These are phyloP conservation scores for Oreotrochilus melanogaster DNA, from an alignment of 2,113 vertebrate species.

Conservation along the genomic window DNA sequence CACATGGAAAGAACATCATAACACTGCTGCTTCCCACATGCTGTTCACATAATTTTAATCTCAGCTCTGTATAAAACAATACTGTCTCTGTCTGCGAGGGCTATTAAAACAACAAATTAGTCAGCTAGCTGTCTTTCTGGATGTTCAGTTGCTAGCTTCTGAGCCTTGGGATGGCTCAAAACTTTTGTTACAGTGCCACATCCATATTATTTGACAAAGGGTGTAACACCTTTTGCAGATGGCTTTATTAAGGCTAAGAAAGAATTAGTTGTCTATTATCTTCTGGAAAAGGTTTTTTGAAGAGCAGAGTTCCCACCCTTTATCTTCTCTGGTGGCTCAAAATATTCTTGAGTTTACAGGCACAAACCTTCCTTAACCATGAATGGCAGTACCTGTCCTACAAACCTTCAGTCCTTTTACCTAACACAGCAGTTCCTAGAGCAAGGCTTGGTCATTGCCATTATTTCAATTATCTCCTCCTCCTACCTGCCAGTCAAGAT, in stretches of 20 bases:
- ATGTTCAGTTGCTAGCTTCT: not conserved
- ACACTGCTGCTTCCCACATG: not conserved
- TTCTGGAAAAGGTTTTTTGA: not conserved
- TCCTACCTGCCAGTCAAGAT: not conserved
- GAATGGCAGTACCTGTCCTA: accelerated
- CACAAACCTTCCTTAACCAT: not conserved
- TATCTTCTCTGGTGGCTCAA: not conserved
- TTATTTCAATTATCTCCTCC: not conserved
- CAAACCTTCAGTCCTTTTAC: not conserved
- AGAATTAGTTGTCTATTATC: not conserved
- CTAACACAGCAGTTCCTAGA: not conserved
- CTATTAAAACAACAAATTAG: not conserved
- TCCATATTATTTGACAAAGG: accelerated
- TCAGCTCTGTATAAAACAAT: not conserved
- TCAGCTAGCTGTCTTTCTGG: not conserved
- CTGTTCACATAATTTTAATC: not conserved
- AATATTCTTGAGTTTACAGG: not conserved
- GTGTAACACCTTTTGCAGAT: not conserved
- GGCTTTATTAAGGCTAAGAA: not conserved
- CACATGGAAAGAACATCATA: accelerated
- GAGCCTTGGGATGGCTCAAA: not conserved
- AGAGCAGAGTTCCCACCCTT: not conserved
- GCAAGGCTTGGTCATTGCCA: not conserved
- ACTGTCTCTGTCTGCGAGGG: not conserved
- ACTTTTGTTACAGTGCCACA: not conserved